Evolutionary conservation across 1,140 invertebrate species (phyloP), one percentile per base, ranked within the genome.

Genomic region (Mercenaria mercenaria): DNA sequence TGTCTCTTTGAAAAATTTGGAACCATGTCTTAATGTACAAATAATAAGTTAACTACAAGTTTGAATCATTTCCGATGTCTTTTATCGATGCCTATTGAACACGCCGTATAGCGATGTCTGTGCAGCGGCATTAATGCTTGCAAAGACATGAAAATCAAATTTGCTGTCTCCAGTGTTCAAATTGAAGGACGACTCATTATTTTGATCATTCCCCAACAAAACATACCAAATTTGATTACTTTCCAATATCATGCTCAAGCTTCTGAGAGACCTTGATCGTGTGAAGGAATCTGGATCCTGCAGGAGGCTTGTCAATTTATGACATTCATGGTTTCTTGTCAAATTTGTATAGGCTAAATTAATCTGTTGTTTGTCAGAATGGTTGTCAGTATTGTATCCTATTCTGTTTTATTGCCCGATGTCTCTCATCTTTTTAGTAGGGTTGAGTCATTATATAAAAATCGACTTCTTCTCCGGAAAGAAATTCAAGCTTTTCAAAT

Each of bases 101-200:
- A 52, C 29, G 47, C 29, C 76, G 13, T 37, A 2, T 15, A 69
- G 39, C 59, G 18, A 29, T 43, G 52, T 67, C 15, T 67, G 41
- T 52, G 47, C 39, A 43, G n/a, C 37, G 11, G 72, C 52, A 87
- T 64, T 79, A 77, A 87, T 87, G 32, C 23, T 32, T 87, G 72
- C 72, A 77, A 59, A 76, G 74, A 76, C 85, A 87, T 87, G 85
- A 79, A 87, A 87, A 87, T 87, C 85, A 87, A 87, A 87, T 87
- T 87, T 87, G 74, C 56, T 67, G 74, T 74, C 69, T 59, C 61
- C 83, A 39, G 18, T 56, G 39, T 37, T 64, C 39, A 50, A 79
- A 76, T 59, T 87, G 85, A 77, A 77, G 69, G 41, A 39, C 34
- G 67, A 39, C 34, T 79, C 72, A 87, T 87, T 87, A 87, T 87